These are phyloP conservation scores for Neuroterus valhalla DNA, from an alignment of 1,140 invertebrate genomes.

Conservation along the genomic window DNA sequence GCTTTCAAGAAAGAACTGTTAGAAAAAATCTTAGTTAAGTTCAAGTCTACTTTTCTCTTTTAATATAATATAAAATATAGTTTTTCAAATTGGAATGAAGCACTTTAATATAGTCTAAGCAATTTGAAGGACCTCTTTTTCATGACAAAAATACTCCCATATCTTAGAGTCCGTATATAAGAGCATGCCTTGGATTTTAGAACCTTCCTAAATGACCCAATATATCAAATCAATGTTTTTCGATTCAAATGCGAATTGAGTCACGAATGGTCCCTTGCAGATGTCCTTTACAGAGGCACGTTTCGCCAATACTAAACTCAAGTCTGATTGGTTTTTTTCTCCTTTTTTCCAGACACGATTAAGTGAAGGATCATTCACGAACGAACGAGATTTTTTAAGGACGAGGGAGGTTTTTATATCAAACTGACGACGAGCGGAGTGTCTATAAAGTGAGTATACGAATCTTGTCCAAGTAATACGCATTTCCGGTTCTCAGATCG, in stretches of 20 bases:
- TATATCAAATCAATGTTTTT: slow-evolving; percentile 21
- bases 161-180: not conserved
- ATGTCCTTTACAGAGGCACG: slow-evolving; percentile 14
- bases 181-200: not conserved
- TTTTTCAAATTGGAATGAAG: no score
- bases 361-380: slow-evolving; percentile 48
- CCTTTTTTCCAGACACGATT: slow-evolving; percentile 49
- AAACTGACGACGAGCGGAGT: slow-evolving; percentile 41
- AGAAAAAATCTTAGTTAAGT: no score
- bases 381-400: slow-evolving; percentile 41
- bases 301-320: slow-evolving; percentile 27
- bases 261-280: not conserved
- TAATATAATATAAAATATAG: no score
- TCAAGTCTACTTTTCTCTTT: no score
- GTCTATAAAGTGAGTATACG: slow-evolving; percentile 50
- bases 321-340: slow-evolving; percentile 19
- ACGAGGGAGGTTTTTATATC: slow-evolving; percentile 44
- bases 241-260: slow-evolving; percentile 26
- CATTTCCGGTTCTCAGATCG: slow-evolving; percentile 59
- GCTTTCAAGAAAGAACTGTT: not conserved
- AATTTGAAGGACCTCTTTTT: not conserved
- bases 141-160: not conserved
- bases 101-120: not conserved
- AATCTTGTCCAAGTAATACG: slow-evolving; percentile 50
- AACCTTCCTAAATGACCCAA: slow-evolving; percentile 20